Evolutionary conservation across 2,113 vertebrate genomes (phyloP).

Genomic region (Halichoeres trimaculatus): DNA sequence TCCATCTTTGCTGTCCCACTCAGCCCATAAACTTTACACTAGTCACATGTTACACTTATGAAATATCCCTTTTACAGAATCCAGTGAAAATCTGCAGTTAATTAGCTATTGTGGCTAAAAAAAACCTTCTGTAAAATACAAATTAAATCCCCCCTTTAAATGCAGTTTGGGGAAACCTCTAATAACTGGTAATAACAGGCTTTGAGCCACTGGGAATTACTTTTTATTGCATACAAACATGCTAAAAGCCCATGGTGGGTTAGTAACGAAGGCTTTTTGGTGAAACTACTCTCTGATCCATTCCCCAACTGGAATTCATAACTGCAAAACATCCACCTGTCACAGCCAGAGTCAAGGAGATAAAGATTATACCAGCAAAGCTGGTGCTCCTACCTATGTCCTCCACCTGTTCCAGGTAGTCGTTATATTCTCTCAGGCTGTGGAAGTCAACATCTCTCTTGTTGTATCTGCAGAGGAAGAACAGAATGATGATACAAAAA

Average conservation of each 20-base stretch:
- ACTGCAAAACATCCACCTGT: slow-evolving; percentile 39
- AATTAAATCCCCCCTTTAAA: background rate
- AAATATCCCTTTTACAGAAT: too few relatives aligned
- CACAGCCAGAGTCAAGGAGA: slow-evolving; percentile 28
- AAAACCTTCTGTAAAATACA: too few relatives aligned
- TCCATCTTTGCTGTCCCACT: too few relatives aligned
- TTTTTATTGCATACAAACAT: background rate
- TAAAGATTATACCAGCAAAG: slow-evolving; percentile 34
- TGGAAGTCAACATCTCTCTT: slow-evolving; percentile 96
- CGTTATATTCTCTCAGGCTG: slow-evolving; percentile 92
- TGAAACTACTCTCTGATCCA: slow-evolving; percentile 21
- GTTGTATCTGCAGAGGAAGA: slow-evolving; percentile 90
- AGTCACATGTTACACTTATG: too few relatives aligned
- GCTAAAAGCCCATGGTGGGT: slow-evolving; percentile 14
- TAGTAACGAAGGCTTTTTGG: slow-evolving; percentile 24
- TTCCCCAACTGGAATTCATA: slow-evolving; percentile 20
- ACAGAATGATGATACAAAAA: slow-evolving; percentile 52
- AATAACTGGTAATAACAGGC: background rate
- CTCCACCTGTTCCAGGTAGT: slow-evolving; percentile 96
- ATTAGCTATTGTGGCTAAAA: too few relatives aligned
- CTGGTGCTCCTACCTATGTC: slow-evolving; percentile 89
- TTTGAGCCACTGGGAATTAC: background rate
- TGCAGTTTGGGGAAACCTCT: background rate
- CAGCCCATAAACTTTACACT: too few relatives aligned
- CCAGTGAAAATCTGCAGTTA: too few relatives aligned